Base-by-base conservation (phyloP, 2,113 vertebrate species). In the Willisornis vidua region DNA sequence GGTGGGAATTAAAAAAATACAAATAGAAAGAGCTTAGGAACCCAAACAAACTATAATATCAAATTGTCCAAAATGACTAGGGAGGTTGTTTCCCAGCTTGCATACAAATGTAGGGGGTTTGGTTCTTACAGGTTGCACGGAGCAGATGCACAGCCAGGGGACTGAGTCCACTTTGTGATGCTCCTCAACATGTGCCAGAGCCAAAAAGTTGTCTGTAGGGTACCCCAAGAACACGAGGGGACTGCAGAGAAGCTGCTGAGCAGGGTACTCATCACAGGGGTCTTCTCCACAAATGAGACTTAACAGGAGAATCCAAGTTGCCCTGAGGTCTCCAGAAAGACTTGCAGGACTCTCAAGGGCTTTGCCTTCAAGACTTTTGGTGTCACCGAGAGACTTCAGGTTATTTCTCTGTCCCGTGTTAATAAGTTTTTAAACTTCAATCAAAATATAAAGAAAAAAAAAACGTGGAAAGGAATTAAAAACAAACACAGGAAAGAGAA, bases 1-100 rank as follows among this genome's bases (percentile, higher is more conserved):
- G 96, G 97, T 97, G 96, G 96, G 95, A 97, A 92, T 96, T 92
- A 62, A 92, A 89, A 89, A 92, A 84, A 62, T 58, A 93, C 92
- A 95, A 91, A 95, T 91, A 90, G 70, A 94, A 92, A 76, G 70
- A 77, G 29, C 71, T 85, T 80, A 93, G 87, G 86, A 94, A 91
- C 80, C 75, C 86, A 97, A 97, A 94, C 85, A 94, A 91, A 89
- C 67, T 79, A 35, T 52, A 45, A 68, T 14, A 71, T 39, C 41
- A 91, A 94, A 87, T 74, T 85, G 86, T 89, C 90, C 92, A 68
- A 63, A 87, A 68, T 89, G 62, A 89, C 70, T 68, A 45, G 61
- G 86, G 80, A 46, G 57, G 54, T 90, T 76, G 70, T 46, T 68
- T 23, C 71, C 41, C 9, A 20, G 31, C 66, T 65, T 52, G 87